These are phyloP conservation scores for Diadumene lineata DNA, from an alignment of 92 coral and sea anemone genomes.

Conservation along the genomic window DNA sequence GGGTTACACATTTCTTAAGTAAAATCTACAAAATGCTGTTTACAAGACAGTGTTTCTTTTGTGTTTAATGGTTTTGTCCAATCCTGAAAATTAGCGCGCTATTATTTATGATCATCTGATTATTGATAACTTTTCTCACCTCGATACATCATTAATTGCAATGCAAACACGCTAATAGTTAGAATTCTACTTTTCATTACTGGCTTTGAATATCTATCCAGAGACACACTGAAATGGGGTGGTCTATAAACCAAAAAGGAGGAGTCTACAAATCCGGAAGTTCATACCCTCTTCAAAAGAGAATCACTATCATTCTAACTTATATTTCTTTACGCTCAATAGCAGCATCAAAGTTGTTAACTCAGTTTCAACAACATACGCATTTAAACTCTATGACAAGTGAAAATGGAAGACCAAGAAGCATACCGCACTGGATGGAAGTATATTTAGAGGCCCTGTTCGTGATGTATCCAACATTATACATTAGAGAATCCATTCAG, in stretches of 20 bases:
- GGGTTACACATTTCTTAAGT: too few species aligned
- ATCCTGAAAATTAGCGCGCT: too few species aligned
- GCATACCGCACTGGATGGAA: neutral
- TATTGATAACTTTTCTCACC: too few species aligned
- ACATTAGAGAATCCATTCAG: too few species aligned
- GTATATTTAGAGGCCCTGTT: neutral
- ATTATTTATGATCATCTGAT: too few species aligned
- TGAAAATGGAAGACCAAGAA: neutral
- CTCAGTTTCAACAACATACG: neutral
- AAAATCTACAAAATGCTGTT: too few species aligned
- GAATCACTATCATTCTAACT: neutral
- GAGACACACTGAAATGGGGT: neutral
- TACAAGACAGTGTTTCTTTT: too few species aligned
- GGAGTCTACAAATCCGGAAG: neutral
- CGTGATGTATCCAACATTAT: neutral
- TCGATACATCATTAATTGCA: neutral
- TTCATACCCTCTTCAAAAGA: neutral
- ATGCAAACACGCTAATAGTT: neutral
- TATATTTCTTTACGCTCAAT: neutral
- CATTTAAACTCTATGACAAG: neutral
- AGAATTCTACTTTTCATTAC: neutral
- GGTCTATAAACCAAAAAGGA: neutral
- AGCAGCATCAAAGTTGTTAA: neutral
- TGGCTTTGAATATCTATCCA: neutral
- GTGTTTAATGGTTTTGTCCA: too few species aligned